Percentiles rank a stretch among this genome's conserved stretches.
phyloP scores from a whole-genome alignment of 2,797 vertebrate species.

The Periparus ater region DNA sequence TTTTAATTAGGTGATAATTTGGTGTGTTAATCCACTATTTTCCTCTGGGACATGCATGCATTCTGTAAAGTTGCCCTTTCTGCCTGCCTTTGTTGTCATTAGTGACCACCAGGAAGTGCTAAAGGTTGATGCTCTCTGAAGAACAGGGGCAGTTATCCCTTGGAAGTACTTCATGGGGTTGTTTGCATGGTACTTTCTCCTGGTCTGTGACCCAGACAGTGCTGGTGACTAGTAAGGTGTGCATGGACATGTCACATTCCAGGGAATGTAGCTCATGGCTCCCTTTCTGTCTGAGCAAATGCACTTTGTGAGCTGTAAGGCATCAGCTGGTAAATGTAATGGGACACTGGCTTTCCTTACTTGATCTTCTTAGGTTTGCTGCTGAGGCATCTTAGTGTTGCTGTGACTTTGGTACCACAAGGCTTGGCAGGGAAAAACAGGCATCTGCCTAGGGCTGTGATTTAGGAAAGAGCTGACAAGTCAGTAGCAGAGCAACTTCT shows the following conservation, averaged over 20 bases:
- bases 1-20: background rate
- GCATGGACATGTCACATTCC: background rate
- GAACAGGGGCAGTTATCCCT: background rate
- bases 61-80: background rate
- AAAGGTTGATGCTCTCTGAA: background rate
- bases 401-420: background rate
- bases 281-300: background rate
- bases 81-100: background rate
- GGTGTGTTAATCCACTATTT: background rate
- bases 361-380: background rate
- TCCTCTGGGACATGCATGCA: rapidly evolving
- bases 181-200: background rate
- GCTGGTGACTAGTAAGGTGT: background rate
- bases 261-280: background rate
- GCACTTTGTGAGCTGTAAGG: background rate
- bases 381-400: background rate
- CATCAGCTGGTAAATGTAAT: background rate
- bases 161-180: background rate
- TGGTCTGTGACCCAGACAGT: background rate
- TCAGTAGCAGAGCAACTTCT: background rate
- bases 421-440: background rate
- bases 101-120: background rate
- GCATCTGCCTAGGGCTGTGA: background rate
- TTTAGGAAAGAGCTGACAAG: background rate
- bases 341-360: background rate